Conservation (phyloP, 2,888 invertebrate species). For the Acrobeloides nanus region DNA sequence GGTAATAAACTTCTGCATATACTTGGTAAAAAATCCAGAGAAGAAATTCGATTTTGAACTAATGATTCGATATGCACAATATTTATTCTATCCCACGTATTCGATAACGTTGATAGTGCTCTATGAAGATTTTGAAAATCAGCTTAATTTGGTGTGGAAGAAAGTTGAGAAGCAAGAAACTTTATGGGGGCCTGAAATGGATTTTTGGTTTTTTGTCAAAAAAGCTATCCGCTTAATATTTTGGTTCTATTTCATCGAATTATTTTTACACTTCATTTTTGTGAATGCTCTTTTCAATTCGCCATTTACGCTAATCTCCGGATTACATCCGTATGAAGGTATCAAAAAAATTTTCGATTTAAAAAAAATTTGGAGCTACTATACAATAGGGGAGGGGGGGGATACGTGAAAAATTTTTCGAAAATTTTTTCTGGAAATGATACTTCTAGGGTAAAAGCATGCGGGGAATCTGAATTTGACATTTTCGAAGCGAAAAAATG, state of each 20-base stretch:
- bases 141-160: too few species aligned
- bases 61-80: slow-evolving; percentile 21
- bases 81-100: slow-evolving; percentile 43
- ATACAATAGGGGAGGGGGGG: background rate
- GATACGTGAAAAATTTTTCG: too few species aligned
- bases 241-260: slow-evolving; percentile 38
- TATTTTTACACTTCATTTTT: slow-evolving; percentile 37
- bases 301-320: slow-evolving; percentile 35
- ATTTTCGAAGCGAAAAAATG: too few species aligned
- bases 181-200: too few species aligned
- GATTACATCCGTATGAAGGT: slow-evolving; percentile 41
- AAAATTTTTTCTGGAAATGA: too few species aligned
- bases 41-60: slow-evolving; percentile 8
- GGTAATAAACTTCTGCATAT: slow-evolving; percentile 36
- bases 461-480: too few species aligned
- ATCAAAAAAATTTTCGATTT: too few species aligned
- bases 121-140: slow-evolving; percentile 40
- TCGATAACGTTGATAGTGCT: slow-evolving; percentile 44
- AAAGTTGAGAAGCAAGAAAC: too few species aligned
- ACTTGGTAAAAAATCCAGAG: slow-evolving; percentile 19
- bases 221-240: slow-evolving; percentile 31
- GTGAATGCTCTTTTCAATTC: slow-evolving; percentile 45
- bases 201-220: too few species aligned
- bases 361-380: too few species aligned
- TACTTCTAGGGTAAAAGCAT: too few species aligned